Evolutionary conservation across 2,888 invertebrate genomes (phyloP), one percentile per base, ranked within the genome.

Genomic region (Margaritifera margaritifera): DNA sequence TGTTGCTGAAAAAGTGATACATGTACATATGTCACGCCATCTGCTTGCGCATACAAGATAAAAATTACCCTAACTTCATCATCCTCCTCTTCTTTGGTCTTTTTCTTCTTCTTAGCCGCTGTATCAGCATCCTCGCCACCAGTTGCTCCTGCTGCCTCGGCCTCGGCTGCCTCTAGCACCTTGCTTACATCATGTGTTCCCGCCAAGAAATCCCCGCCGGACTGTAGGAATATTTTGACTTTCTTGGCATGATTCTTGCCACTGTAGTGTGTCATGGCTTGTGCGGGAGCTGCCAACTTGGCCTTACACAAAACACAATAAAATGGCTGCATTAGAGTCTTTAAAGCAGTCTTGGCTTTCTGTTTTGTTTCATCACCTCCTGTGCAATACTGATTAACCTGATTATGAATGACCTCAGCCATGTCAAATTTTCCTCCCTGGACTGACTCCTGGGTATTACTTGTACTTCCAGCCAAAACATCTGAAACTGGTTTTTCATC

Each of bases 191-290:
- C 62, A 53, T 53, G 53, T 62, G 19, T 53, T 59, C 72, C 74
- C 3, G 71, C 67, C 56, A 24, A 52, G 50, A 62, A 53, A 50
- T 64, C 58, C 19, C 62, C 53, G 15, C 75, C 77, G n/a, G 66
- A 62, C 18, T 64, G 69, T 22, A 77, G 69, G 62, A 74, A 77
- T 51, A 71, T 74, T 59, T 77, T 77, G 20, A 86, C 75, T 65
- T 85, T 84, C 72, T 86, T 87, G n/a, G 83, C 75, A 85, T 93
- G 93, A 81, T 92, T 92, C 78, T 91, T 92, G 0, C 93, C 93
- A 84, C 91, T 91, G 81, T 92, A 93, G 86, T 93, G 93, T 79
- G 93, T 93, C 63, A 92, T 91, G 1, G 93, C 93, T 83, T 93
- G 93, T 5, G 92, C 88, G 24, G 90, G 88, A 1, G 93, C 93